Conservation (phyloP, 2,888 invertebrate genomes). For the Thera britannica region DNA sequence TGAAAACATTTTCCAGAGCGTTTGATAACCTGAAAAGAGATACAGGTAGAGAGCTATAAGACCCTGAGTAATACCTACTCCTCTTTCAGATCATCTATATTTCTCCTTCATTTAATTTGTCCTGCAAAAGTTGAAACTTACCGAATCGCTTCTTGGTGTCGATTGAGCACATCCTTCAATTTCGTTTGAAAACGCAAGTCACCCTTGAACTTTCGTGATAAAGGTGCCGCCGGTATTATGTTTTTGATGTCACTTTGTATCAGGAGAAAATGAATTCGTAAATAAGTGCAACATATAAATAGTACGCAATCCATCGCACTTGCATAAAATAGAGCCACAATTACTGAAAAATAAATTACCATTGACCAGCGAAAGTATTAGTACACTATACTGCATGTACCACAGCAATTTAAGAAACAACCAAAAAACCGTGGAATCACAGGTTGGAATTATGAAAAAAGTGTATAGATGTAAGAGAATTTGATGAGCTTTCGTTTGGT, state of each 20-base stretch:
- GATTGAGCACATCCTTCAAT: slow-evolving; percentile 2
- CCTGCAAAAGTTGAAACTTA: background rate
- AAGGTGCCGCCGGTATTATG: background rate
- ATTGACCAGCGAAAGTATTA: background rate
- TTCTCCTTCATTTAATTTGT: too few species aligned
- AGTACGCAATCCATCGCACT: slow-evolving; percentile 12
- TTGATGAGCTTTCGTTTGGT: too few species aligned
- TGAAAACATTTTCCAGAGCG: slow-evolving; percentile 5
- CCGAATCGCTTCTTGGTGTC: slow-evolving; percentile 16
- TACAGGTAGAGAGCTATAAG: background rate
- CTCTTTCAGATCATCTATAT: too few species aligned
- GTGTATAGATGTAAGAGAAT: too few species aligned
- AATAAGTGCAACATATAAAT: slow-evolving; percentile 13
- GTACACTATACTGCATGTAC: too few species aligned
- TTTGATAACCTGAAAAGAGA: slow-evolving; percentile 10
- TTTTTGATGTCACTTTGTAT: slow-evolving; percentile 13
- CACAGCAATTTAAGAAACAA: too few species aligned
- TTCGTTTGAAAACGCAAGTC: slow-evolving; percentile 7
- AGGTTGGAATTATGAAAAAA: too few species aligned
- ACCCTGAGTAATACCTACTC: too few species aligned
- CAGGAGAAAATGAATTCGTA: slow-evolving; percentile 17
- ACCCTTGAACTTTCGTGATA: slow-evolving; percentile 1
- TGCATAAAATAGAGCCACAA: slow-evolving; percentile 4
- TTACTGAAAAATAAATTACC: slow-evolving; percentile 10
- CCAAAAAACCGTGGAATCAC: too few species aligned